Base-by-base conservation (phyloP, 2,888 invertebrate genomes). In the Xanthorhoe designata region DNA sequence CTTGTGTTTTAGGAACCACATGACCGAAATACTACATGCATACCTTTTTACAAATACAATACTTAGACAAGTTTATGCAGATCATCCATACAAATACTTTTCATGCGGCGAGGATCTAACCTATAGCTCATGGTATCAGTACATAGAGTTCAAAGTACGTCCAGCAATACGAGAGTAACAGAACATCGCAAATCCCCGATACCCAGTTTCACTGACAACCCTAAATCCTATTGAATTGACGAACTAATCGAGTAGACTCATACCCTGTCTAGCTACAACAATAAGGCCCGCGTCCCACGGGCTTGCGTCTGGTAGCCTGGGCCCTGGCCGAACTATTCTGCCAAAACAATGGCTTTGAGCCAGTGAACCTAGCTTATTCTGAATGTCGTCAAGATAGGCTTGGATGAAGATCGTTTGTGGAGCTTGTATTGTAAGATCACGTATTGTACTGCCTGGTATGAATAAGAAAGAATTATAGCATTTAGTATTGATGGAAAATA, bases 261-360 rank as follows among this genome's bases (percentile, higher is more conserved):
- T 55, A 63, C 63, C n/a, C 74, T 70, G 72, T 78, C 76, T 76
- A 75, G 69, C 76, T 72, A 52, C 73, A 74, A 84, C 83, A 83
- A 84, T 84, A 77, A 77, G 74, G 75, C 47, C 73, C 64, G 65
- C 61, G 63, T 77, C 81, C 75, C 77, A 55, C 24, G 82, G 71
- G 81, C 77, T 69, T 68, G 75, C 75, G 67, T 52, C 65, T 64
- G 59, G 69, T 73, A 68, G 73, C 75, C 73, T 74, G 67, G 68
- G 10, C 10, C 10, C 13, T 42, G 13, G 38, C 38, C 35, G 8
- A 9, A 10, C 35, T 4, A 42, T 42, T 42, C 38, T 42, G 38
- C 10, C 75, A 72, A 75, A 78, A 83, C 84, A 82, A 84, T 82
- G 74, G 64, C 68, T 52, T 59, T 60, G 62, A 61, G 68, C 70